A percentile compares a stretch with the other conserved stretches of the same genome.
Conservation (phyloP, 2,797 vertebrate genomes). For the Otus scops region DNA sequence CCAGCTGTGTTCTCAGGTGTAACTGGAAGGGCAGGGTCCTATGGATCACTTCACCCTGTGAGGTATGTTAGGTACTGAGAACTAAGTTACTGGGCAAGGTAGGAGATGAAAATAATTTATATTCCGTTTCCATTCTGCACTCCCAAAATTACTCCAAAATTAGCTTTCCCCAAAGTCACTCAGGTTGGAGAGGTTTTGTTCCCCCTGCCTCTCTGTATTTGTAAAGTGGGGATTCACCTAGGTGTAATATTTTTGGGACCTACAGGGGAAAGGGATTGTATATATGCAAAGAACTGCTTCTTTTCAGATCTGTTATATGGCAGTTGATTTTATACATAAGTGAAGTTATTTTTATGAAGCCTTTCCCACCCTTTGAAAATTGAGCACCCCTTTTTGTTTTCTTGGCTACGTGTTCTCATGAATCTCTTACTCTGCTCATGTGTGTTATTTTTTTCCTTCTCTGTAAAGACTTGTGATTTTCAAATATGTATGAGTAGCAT, state of each 20-base stretch:
- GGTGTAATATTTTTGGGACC: not conserved
- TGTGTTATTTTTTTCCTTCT: not conserved
- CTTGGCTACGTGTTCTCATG: not conserved
- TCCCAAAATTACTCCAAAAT: not conserved
- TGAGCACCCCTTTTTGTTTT: not conserved
- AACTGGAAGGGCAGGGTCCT: not conserved
- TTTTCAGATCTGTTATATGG: not conserved
- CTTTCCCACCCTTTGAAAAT: not conserved
- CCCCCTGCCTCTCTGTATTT: fast-evolving
- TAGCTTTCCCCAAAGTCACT: not conserved
- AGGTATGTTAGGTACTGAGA: not conserved
- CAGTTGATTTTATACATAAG: not conserved
- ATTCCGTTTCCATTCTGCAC: not conserved
- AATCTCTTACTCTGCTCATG: not conserved
- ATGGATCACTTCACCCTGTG: not conserved
- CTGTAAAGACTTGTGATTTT: not conserved
- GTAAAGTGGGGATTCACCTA: not conserved
- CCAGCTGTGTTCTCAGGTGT: not conserved
- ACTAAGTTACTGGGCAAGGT: not conserved
- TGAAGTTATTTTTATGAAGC: not conserved
- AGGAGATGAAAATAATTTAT: not conserved
- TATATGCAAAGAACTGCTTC: not conserved
- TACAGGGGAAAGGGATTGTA: not conserved
- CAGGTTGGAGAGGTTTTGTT: not conserved
- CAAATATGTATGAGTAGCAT: not conserved